Conservation (phyloP, 2,888 invertebrate genomes). For the Ectobius pallidus region DNA sequence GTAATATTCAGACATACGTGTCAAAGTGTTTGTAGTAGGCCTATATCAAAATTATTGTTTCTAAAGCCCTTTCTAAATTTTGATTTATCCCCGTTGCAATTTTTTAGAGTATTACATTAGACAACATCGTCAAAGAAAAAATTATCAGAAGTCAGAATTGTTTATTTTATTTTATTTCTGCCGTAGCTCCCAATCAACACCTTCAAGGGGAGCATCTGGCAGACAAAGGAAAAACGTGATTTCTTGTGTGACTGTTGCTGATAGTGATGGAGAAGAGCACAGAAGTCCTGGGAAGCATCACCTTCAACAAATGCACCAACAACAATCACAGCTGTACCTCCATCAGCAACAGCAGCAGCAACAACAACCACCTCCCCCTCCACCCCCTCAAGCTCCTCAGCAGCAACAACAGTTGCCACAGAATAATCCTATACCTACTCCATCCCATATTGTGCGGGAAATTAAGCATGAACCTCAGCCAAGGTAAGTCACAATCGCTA, state of each 20-base stretch:
- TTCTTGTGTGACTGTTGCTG: conserved; percentile 78
- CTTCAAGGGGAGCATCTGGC: conserved; percentile 41
- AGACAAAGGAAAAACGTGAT: conserved; percentile 73
- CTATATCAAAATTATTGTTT: too few relatives aligned
- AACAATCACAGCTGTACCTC: conserved; percentile 45
- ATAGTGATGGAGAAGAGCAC: conserved; percentile 73
- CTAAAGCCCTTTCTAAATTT: too few relatives aligned
- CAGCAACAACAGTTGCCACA: conserved; percentile 42
- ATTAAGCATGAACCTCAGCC: conserved; percentile 64
- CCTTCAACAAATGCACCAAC: conserved; percentile 44
- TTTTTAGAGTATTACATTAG: too few relatives aligned
- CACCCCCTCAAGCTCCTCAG: conserved; percentile 33
- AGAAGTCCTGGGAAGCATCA: conserved; percentile 57
- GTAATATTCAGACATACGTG: too few relatives aligned
- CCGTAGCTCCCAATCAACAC: conserved; percentile 45
- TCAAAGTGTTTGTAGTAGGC: too few relatives aligned
- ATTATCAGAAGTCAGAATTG: too few relatives aligned
- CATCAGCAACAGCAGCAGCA: conserved; percentile 47
- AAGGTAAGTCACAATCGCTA: conserved; percentile 50
- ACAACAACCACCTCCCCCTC: conserved; percentile 11
- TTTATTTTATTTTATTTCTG: too few relatives aligned
- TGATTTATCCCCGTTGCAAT: too few relatives aligned
- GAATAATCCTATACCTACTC: conserved; percentile 32
- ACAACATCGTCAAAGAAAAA: too few relatives aligned
- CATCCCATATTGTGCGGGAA: conserved; percentile 44